These are phyloP conservation scores for Crotalus helleri DNA, from an alignment of 2,113 vertebrate genomes.

Conservation along the genomic window DNA sequence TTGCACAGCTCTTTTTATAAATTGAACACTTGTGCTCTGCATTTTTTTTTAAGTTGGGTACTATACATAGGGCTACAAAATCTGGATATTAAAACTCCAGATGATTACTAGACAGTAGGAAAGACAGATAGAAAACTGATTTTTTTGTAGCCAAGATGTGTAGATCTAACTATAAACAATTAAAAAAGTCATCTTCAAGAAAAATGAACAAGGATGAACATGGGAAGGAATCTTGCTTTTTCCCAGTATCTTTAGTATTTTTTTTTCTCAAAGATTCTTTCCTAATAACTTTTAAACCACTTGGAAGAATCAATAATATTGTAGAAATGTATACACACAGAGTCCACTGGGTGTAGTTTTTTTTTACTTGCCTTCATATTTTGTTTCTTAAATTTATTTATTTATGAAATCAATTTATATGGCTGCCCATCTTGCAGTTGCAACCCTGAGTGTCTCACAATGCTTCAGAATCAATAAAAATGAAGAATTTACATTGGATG, in stretches of 20 bases:
- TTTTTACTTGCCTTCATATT: background rate
- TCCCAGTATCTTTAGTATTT: background rate
- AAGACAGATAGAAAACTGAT: background rate
- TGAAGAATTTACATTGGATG: background rate
- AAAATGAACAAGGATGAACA: background rate
- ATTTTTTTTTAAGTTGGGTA: background rate
- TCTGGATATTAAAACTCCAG: background rate
- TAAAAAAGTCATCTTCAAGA: background rate
- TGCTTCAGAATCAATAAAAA: background rate
- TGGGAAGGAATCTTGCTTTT: background rate
- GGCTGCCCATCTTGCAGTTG: background rate
- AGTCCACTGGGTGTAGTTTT: background rate
- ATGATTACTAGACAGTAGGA: background rate
- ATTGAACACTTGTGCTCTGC: background rate
- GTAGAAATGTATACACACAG: background rate
- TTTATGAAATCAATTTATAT: background rate
- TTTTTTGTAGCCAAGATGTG: background rate
- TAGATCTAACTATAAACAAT: background rate
- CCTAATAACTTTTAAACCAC: background rate
- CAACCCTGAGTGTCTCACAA: background rate
- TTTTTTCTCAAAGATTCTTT: background rate
- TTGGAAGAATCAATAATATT: background rate
- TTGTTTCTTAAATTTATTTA: background rate
- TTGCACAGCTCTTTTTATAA: background rate
- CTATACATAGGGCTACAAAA: background rate